Evolutionary conservation across 64 coral and sea anemone genomes (phyloP).

Genomic region (Orbicella faveolata): DNA sequence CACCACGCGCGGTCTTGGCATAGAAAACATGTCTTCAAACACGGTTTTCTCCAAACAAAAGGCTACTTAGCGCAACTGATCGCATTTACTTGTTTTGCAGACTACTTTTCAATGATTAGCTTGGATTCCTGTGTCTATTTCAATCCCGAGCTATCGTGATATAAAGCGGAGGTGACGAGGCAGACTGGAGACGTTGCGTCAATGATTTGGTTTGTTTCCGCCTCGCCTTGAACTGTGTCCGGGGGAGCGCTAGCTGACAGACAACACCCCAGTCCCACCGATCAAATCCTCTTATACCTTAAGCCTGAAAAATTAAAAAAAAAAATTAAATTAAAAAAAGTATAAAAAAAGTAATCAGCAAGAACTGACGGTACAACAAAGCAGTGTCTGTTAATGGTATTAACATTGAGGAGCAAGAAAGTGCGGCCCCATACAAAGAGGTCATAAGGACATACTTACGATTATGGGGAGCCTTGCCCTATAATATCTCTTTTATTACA

Average conservation of each 20-base stretch:
- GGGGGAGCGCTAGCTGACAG: background rate
- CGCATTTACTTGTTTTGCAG: constrained; percentile 33
- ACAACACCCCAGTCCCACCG: too few species aligned
- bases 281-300: too few species aligned
- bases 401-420: too few species aligned
- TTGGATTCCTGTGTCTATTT: background rate
- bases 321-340: too few species aligned
- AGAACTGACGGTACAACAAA: too few species aligned
- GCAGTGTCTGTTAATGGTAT: too few species aligned
- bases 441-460: too few species aligned
- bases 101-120: constrained; percentile 15
- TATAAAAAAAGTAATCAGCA: too few species aligned
- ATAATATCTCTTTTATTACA: too few species aligned
- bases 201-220: background rate
- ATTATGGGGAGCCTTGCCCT: too few species aligned
- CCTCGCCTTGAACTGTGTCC: constrained; percentile 2
- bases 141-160: background rate
- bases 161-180: background rate
- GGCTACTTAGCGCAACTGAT: background rate
- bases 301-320: too few species aligned
- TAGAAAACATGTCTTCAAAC: background rate
- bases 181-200: background rate
- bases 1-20: background rate
- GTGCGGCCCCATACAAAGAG: too few species aligned
- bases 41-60: background rate